Evolutionary conservation across 2,113 vertebrate genomes (phyloP).

Genomic region (Saimiri boliviensis): DNA sequence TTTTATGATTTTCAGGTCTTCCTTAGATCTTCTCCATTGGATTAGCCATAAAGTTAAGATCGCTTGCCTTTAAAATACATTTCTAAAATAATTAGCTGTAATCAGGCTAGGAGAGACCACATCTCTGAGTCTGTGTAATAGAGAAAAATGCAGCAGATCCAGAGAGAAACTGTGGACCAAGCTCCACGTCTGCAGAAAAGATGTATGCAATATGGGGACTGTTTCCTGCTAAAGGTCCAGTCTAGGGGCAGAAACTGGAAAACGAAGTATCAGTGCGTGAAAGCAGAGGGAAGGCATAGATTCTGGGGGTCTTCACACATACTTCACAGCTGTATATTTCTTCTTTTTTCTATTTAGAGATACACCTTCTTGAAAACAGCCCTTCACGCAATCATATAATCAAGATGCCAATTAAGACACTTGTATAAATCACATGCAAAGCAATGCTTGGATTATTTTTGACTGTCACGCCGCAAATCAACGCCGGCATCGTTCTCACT

Average conservation of each 20-base stretch:
- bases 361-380: constrained; percentile 70
- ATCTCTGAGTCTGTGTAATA: constrained; percentile 66
- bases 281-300: background rate
- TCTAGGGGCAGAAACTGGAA: constrained; percentile 64
- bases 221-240: constrained; percentile 69
- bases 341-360: constrained; percentile 70
- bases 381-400: constrained; percentile 71
- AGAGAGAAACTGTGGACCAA: constrained; percentile 53
- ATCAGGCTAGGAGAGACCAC: constrained; percentile 74
- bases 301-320: background rate
- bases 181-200: background rate
- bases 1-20: constrained; percentile 87
- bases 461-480: constrained; percentile 77
- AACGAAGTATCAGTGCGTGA: constrained; percentile 9
- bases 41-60: constrained; percentile 84
- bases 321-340: constrained; percentile 67
- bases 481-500: constrained; percentile 58
- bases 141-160: constrained; percentile 55
- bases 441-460: constrained; percentile 75
- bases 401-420: constrained; percentile 80
- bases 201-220: background rate
- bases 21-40: constrained; percentile 84
- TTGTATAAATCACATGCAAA: constrained; percentile 78
- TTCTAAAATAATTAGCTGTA: constrained; percentile 84
- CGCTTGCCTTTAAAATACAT: constrained; percentile 84